A percentile compares a stretch with the other conserved stretches of the same genome.
phyloP scores from a whole-genome alignment of 35 echinoderm and acorn worm species.

The Lytechinus variegatus region DNA sequence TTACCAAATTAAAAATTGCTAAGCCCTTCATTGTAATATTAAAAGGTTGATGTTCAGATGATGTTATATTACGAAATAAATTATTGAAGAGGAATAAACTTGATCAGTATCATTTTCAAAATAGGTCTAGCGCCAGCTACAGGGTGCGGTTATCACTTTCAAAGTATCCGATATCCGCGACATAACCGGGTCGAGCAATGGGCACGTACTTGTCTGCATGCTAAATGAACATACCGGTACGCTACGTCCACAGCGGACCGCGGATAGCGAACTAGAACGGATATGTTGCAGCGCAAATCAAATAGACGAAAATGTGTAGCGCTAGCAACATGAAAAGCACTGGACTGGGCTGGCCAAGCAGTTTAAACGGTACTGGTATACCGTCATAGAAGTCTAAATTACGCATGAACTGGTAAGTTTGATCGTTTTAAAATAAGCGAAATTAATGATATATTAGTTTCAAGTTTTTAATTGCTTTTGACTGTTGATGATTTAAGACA shows the following conservation, averaged over 20 bases:
- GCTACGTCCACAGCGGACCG: background rate
- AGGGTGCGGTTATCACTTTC: background rate
- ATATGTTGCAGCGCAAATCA: background rate
- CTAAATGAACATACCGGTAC: too few species aligned
- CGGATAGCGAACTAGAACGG: background rate
- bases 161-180: background rate
- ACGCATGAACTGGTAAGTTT: background rate
- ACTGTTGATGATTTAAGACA: background rate
- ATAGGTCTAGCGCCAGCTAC: background rate
- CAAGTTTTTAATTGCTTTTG: background rate
- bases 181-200: background rate
- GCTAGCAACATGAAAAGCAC: background rate
- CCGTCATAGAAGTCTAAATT: background rate
- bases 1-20: too few species aligned
- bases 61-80: too few species aligned
- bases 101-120: background rate
- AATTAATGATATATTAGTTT: background rate
- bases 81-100: background rate
- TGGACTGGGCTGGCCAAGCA: too few species aligned
- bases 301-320: background rate
- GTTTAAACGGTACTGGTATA: background rate
- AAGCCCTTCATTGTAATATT: too few species aligned
- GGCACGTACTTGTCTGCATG: too few species aligned
- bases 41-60: too few species aligned
- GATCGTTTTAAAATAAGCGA: background rate